Conservation (phyloP, 2,113 vertebrate species). For the Dermatemys mawii region DNA sequence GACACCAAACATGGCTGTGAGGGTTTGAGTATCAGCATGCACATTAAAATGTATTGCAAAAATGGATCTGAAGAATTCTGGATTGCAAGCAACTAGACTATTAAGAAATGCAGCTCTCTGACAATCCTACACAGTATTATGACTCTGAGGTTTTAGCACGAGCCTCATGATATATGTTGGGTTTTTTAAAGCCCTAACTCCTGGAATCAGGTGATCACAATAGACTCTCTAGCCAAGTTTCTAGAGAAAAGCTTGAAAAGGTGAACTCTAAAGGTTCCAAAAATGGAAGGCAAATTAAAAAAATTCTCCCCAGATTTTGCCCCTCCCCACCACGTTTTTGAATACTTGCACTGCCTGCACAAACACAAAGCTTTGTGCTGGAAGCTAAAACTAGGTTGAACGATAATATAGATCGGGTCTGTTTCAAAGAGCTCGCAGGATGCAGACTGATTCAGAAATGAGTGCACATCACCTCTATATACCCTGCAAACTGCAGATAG, state of each 20-base stretch:
- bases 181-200: not conserved
- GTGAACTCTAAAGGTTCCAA: not conserved
- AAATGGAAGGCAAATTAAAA: accelerated
- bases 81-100: not conserved
- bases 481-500: not conserved
- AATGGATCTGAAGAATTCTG: not conserved
- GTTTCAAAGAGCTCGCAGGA: not conserved
- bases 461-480: not conserved
- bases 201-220: not conserved
- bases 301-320: no score
- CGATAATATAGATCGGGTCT: no score
- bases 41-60: not conserved
- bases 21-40: not conserved
- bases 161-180: accelerated
- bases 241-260: not conserved
- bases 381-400: not conserved
- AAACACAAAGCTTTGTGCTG: accelerated
- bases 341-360: accelerated
- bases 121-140: not conserved
- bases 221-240: accelerated
- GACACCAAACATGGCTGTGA: not conserved
- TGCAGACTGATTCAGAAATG: not conserved
- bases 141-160: not conserved
- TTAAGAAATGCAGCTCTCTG: not conserved
- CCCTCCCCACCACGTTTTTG: accelerated